Conservation (phyloP, 2,113 vertebrate genomes). For the Anhinga anhinga region DNA sequence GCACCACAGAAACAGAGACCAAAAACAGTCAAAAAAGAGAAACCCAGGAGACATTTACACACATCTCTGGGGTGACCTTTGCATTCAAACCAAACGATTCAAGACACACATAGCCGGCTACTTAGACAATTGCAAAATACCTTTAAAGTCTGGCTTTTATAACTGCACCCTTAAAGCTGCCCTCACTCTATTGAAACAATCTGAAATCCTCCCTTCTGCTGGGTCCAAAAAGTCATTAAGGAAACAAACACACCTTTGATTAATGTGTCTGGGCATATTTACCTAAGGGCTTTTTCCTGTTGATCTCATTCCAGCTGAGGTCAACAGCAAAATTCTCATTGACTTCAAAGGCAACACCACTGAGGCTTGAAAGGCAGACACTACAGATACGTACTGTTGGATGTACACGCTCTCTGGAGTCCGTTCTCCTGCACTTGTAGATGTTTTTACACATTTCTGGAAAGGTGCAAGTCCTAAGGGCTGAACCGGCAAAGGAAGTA, state of each 20-base stretch:
- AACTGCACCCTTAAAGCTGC: neutral
- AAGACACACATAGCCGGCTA: neutral
- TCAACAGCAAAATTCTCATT: constrained; percentile 41
- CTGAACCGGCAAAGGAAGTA: neutral
- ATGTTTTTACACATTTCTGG: neutral
- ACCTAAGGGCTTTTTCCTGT: neutral
- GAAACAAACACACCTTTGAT: constrained; percentile 56
- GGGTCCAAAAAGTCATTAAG: constrained; percentile 16
- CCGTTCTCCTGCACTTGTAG: neutral
- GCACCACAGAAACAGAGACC: neutral
- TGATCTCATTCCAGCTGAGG: constrained; percentile 46
- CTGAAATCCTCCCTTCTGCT: neutral
- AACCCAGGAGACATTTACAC: neutral
- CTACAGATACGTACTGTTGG: neutral
- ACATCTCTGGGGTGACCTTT: neutral
- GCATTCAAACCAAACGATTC: neutral
- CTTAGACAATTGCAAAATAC: neutral
- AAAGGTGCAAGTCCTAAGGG: neutral
- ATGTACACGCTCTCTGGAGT: neutral
- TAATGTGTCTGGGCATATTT: constrained; percentile 36
- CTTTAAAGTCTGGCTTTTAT: neutral
- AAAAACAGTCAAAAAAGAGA: neutral
- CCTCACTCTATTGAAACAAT: neutral
- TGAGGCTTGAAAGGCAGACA: neutral
- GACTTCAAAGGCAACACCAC: constrained; percentile 9